Conservation (phyloP, 23 tunicate species). For the Trididemnum clinides region DNA sequence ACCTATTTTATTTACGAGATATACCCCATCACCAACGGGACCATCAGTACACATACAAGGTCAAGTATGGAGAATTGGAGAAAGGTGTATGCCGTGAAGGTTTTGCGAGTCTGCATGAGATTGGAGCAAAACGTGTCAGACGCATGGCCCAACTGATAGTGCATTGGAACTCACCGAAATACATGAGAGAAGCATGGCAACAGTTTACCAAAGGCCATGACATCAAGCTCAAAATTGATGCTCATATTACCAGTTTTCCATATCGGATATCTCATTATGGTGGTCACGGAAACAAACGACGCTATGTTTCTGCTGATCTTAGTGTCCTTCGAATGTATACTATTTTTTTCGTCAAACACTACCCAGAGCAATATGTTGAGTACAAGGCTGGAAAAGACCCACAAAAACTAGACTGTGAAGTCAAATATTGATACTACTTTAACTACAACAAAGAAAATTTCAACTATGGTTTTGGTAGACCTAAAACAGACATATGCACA, state of each 20-base stretch:
- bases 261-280: constrained; percentile 1
- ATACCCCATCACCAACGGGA: background rate
- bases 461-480: constrained; percentile 1
- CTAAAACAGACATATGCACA: background rate
- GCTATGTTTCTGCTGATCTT: background rate
- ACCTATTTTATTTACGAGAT: too few species aligned
- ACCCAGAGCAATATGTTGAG: background rate
- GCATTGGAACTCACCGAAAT: background rate
- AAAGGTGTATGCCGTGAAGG: constrained; percentile 8
- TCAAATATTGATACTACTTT: background rate
- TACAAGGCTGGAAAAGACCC: background rate
- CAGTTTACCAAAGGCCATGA: constrained; percentile 3
- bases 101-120: background rate
- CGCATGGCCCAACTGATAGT: background rate
- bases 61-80: constrained; percentile 2
- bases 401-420: background rate
- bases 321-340: constrained; percentile 1
- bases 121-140: constrained; percentile 1
- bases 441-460: background rate
- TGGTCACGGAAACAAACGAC: constrained; percentile 10
- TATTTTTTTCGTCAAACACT: background rate
- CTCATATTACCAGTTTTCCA: constrained; percentile 8
- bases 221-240: constrained; percentile 8
- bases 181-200: background rate
- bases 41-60: background rate